Evolutionary conservation across 2,113 vertebrate genomes (phyloP), one percentile per base, ranked within the genome.

Genomic region (Osmerus mordax): DNA sequence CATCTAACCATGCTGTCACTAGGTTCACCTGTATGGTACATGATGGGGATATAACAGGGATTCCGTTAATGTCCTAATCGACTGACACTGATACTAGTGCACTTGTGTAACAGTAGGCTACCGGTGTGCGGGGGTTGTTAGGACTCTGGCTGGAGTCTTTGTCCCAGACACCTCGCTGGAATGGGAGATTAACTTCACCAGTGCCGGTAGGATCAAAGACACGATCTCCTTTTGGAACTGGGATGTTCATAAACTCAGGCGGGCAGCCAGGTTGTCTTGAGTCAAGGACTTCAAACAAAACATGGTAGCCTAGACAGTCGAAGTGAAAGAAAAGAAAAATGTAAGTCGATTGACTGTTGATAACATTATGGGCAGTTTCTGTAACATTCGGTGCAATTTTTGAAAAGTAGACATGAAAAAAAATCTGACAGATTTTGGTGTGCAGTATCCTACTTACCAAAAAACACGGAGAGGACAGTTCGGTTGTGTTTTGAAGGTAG

Each of bases 1-100:
- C 97, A 3, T 99, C 97, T 52, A 99, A 92, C 97, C 97, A 99
- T 3, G 95, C 89, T 0, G 96, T 97, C 86, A 95, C 94, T n/a
- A 86, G 81, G 15, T 98, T 99, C 59, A 91, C 83, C 96, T 98
- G 83, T 55, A 56, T 76, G 54, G 3, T 36, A 72, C 53, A 25
- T 53, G n/a, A 15, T 21, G 19, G 16, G 16, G 4, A 21, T 60
- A 11, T 11, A 66, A 64, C 14, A 9, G 21, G 13, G 19, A 21
- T 60, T 60, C 58, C 12, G n/a, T n/a, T 21, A 11, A 12, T 12
- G 23, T 12, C 41, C 9, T 47, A 47, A 47, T 2, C 9, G 41
- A 47, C 41, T 47, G 41, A 47, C 41, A 36, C 9, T 47, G 41
- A 47, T 47, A 9, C 8, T 9, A 12, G 41, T 47, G 41, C 9